Evolutionary conservation across 2,113 vertebrate genomes (phyloP).

Genomic region (Carassius carassius): DNA sequence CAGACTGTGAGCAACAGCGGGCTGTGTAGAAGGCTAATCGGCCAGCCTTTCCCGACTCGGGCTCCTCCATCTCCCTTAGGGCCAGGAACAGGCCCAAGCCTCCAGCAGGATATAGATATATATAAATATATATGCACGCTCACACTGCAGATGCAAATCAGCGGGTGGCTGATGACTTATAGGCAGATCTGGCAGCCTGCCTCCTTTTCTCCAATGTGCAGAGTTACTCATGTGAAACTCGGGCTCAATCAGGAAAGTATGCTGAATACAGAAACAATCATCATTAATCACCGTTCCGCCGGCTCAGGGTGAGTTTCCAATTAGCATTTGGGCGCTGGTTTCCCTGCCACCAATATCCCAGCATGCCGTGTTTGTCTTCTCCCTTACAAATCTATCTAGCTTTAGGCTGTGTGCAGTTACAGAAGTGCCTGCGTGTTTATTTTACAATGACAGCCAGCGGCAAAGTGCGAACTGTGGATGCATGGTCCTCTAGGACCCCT

Average conservation of each 20-base stretch:
- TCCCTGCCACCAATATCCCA: constrained; percentile 52
- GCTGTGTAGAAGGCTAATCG: constrained; percentile 59
- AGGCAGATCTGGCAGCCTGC: constrained; percentile 42
- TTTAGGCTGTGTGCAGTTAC: constrained; percentile 1
- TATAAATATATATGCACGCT: constrained; percentile 27
- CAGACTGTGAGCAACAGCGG: constrained; percentile 57
- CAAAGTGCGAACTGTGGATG: neutral
- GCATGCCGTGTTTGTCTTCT: constrained; percentile 48
- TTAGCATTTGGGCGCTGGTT: constrained; percentile 55
- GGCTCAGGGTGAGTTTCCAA: constrained; percentile 54
- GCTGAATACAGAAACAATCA: constrained; percentile 58
- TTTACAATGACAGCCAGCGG: constrained; percentile 8
- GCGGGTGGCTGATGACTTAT: constrained; percentile 51
- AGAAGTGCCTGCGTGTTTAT: constrained; percentile 45
- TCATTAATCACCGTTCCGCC: constrained; percentile 55
- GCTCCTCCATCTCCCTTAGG: constrained; percentile 2
- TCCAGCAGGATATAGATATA: neutral
- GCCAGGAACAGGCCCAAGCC: constrained; percentile 4
- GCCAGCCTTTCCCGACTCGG: neutral
- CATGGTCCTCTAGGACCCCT: constrained; percentile 34
- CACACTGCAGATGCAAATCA: constrained; percentile 27
- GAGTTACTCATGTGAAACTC: constrained; percentile 54
- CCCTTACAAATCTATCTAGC: constrained; percentile 37
- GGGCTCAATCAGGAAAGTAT: constrained; percentile 46
- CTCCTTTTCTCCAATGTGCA: constrained; percentile 37